Percentiles rank a stretch among this genome's conserved stretches.
Conservation (phyloP, 2,888 invertebrate genomes). For the Sinelater perroti region DNA sequence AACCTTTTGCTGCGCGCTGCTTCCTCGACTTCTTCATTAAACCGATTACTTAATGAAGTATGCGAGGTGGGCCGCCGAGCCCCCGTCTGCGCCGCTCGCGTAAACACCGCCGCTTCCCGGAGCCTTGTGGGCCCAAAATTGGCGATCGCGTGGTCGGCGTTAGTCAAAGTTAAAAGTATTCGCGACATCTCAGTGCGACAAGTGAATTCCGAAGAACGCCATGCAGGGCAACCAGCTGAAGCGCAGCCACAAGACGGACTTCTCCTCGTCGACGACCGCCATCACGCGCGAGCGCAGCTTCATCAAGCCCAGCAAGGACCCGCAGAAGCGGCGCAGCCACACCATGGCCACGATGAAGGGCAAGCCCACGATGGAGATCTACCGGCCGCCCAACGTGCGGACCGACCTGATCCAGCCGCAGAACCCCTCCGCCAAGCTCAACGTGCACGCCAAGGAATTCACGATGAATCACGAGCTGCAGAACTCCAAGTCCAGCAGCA, state of each 20-base stretch:
- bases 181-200: constrained; percentile 29
- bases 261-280: constrained; percentile 61
- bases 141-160: constrained; percentile 55
- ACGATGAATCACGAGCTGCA: constrained; percentile 76
- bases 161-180: constrained; percentile 47
- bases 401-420: constrained; percentile 53
- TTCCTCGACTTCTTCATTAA: constrained; percentile 1
- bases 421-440: constrained; percentile 71
- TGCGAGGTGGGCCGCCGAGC: constrained; percentile 6
- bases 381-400: constrained; percentile 78
- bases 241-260: constrained; percentile 61
- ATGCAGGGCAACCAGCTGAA: constrained; percentile 46
- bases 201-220: too few species aligned
- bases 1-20: constrained; percentile 12
- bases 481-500: constrained; percentile 58
- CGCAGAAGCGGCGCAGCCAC: constrained; percentile 75
- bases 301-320: constrained; percentile 66
- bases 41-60: constrained; percentile 16
- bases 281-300: constrained; percentile 77
- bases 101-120: constrained; percentile 40
- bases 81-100: constrained; percentile 1
- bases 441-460: constrained; percentile 91
- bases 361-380: constrained; percentile 88
- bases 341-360: constrained; percentile 73
- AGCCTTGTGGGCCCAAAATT: constrained; percentile 55